Evolutionary conservation across 2,888 invertebrate species (phyloP), one percentile per base, ranked within the genome.

Genomic region (Siphlonurus alternatus): DNA sequence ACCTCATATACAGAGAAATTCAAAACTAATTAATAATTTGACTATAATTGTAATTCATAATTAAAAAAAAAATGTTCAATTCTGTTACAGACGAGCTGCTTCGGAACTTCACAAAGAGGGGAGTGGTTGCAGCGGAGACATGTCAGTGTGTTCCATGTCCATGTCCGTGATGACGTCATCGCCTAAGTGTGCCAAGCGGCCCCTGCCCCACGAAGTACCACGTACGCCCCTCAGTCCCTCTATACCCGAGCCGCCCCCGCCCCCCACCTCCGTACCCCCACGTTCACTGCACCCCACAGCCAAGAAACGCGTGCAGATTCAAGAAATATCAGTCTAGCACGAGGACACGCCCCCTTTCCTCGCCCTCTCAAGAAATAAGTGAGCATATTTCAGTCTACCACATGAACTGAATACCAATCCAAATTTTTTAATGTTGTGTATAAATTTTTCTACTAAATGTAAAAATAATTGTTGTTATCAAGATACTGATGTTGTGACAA

Each of bases 211-310:
- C 53, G 53, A 10, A 51, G n/a, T 10, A 51, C 10, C n/a, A 15
- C 53, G 10, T 51, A n/a, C 53, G 20, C 76, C 81, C 62, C 76
- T 83, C 66, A 76, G 76, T 70, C 77, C 77, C 7, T 73, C 74
- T 65, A 80, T 80, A 65, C 84, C 84, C 10, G 84, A 84, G 68
- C 83, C 84, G 25, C 81, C 82, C 5, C 81, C 82, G 1, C 81
- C 82, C 1, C 84, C 85, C 2, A 80, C 71, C 77, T 74, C 25
- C 70, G 69, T 54, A 71, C 82, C 73, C 71, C 83, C 71, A 69
- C 81, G 71, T 67, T 73, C 72, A 56, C 68, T 76, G 68, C 64
- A 18, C 68, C 66, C 23, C 72, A 74, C 70, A 68, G 76, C 67
- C n/a, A 64, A 64, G 60, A 64, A 64, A 60, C 60, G 64, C 53